Percentiles rank a stretch among this genome's conserved stretches.
Evolutionary conservation across 2,113 vertebrate species (phyloP).

Genomic region (Pseudolaguvia tuberculata): DNA sequence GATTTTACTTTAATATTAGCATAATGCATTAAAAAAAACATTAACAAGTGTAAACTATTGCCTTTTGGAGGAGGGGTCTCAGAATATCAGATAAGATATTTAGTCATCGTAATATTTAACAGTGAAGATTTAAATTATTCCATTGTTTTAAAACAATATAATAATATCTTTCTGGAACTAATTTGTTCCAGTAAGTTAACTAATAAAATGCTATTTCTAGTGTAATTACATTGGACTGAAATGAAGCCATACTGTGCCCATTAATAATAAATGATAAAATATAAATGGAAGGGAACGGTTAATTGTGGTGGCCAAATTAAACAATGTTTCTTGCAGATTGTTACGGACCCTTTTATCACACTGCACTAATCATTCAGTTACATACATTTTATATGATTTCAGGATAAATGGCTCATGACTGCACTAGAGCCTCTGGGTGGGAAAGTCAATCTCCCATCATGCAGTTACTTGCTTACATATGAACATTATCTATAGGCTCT

Average conservation of each 20-base stretch:
- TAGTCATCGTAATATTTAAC: too few species aligned
- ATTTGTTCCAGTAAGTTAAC: too few species aligned
- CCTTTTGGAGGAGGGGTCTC: too few species aligned
- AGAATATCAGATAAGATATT: too few species aligned
- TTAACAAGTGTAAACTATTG: too few species aligned
- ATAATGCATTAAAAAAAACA: not conserved
- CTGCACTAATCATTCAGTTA: slow-evolving; percentile 16
- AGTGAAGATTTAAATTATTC: too few species aligned
- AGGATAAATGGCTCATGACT: not conserved
- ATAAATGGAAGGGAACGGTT: slow-evolving; percentile 24
- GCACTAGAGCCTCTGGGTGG: not conserved
- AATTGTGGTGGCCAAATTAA: slow-evolving; percentile 30
- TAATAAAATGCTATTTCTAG: slow-evolving; percentile 56
- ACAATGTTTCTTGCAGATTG: slow-evolving; percentile 25
- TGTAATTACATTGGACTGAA: slow-evolving; percentile 51
- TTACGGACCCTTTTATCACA: slow-evolving; percentile 22
- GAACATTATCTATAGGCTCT: too few species aligned
- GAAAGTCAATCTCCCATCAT: not conserved
- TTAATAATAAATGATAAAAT: slow-evolving; percentile 41
- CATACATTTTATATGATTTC: slow-evolving; percentile 4
- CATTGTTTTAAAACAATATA: slow-evolving; percentile 18
- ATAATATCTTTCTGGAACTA: slow-evolving; percentile 39
- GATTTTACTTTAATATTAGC: too few species aligned
- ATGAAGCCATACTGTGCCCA: slow-evolving; percentile 23
- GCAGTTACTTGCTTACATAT: too few species aligned